Percentiles rank a stretch among this genome's conserved stretches.
These are phyloP conservation scores for Spinus olivaceus DNA, from an alignment of 2,797 vertebrate genomes.

Conservation along the genomic window DNA sequence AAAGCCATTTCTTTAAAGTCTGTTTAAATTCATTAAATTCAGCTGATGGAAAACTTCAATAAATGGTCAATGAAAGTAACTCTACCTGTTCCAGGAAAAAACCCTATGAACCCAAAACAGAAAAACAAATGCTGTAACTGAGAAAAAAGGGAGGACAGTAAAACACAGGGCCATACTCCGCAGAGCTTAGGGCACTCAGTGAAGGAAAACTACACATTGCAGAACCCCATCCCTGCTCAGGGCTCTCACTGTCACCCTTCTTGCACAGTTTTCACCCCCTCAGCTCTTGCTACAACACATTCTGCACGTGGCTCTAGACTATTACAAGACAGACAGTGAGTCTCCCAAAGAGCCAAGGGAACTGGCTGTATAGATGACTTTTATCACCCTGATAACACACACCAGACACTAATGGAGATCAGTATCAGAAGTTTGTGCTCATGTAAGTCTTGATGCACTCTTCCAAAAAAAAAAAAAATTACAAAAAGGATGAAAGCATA, in stretches of 20 bases:
- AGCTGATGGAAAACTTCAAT: background rate
- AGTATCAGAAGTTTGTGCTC: background rate
- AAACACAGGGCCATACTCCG: background rate
- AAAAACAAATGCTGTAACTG: background rate
- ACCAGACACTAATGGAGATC: background rate
- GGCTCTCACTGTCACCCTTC: background rate
- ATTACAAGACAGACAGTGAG: accelerated
- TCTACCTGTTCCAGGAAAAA: background rate
- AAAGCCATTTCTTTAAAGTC: background rate
- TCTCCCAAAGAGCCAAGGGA: background rate
- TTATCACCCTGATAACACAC: background rate
- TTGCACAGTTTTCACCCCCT: background rate
- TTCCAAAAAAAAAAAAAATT: background rate
- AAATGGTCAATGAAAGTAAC: background rate
- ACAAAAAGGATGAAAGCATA: background rate
- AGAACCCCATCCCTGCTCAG: background rate
- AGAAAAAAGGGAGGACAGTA: background rate
- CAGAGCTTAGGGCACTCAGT: background rate
- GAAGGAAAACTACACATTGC: background rate
- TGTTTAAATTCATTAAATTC: background rate
- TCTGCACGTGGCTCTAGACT: background rate
- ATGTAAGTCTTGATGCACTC: background rate
- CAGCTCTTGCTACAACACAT: background rate
- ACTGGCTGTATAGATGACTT: background rate
- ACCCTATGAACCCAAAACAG: background rate